phyloP scores from a whole-genome alignment of 2,888 invertebrate genomes.

The Acleris literana region DNA sequence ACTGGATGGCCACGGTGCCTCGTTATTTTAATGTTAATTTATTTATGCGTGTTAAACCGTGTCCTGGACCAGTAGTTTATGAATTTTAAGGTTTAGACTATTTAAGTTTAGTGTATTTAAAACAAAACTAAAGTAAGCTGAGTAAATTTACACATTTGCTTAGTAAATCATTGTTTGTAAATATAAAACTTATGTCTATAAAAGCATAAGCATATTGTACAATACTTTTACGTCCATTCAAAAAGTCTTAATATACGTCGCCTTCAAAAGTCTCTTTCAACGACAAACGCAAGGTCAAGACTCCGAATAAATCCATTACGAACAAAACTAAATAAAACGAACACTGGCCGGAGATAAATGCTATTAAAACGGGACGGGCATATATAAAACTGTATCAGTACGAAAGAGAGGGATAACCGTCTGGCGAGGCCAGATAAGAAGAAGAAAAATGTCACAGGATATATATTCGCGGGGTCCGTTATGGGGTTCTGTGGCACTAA shows the following conservation, averaged over 20 bases:
- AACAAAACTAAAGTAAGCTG: too few relatives aligned
- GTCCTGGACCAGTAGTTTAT: constrained; percentile 16
- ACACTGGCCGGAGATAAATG: constrained; percentile 69
- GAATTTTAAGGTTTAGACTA: constrained; percentile 11
- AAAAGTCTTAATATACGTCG: neutral
- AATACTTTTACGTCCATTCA: too few relatives aligned
- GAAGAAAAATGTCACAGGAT: constrained; percentile 81
- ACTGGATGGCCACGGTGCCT: constrained; percentile 37
- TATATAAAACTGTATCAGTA: constrained; percentile 39
- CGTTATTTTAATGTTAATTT: constrained; percentile 38
- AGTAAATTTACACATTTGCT: too few relatives aligned
- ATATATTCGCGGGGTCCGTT: constrained; percentile 75
- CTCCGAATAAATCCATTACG: constrained; percentile 77
- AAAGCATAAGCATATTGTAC: too few relatives aligned
- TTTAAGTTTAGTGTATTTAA: neutral
- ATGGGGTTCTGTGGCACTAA: constrained; percentile 77
- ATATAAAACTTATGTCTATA: too few relatives aligned
- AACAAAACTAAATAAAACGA: constrained; percentile 78
- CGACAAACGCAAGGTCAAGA: constrained; percentile 71
- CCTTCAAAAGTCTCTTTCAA: constrained; percentile 25
- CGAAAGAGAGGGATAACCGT: constrained; percentile 55
- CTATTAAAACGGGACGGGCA: constrained; percentile 48
- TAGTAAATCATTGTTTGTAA: too few relatives aligned
- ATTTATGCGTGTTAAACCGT: constrained; percentile 35
- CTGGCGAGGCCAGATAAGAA: constrained; percentile 77